phyloP scores from a whole-genome alignment of 2,113 vertebrate genomes.

The Solea solea region DNA sequence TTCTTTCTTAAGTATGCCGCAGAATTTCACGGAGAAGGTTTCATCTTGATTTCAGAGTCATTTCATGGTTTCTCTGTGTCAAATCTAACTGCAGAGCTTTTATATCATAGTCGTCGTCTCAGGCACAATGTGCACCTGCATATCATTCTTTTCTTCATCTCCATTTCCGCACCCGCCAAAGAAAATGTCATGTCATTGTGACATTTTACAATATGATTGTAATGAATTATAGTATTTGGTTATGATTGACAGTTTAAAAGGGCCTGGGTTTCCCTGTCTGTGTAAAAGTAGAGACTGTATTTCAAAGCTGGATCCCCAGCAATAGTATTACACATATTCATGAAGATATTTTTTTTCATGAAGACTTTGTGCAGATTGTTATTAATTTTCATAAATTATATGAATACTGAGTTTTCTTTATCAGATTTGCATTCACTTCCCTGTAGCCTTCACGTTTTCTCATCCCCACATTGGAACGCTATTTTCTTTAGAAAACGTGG shows the following conservation, averaged over 20 bases:
- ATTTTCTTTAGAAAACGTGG: no score
- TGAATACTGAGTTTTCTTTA: not conserved
- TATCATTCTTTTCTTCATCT: not conserved
- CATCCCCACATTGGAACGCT: not conserved
- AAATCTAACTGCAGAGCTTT: not conserved
- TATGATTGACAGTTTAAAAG: not conserved
- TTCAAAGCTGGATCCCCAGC: not conserved
- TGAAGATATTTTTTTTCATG: not conserved
- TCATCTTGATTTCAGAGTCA: not conserved
- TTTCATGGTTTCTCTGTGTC: no score
- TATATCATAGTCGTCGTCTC: not conserved
- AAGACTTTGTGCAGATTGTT: not conserved
- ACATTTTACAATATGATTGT: slow-evolving; percentile 1
- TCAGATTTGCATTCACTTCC: not conserved
- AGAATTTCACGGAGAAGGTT: not conserved
- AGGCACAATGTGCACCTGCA: not conserved
- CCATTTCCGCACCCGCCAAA: not conserved
- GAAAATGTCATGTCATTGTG: not conserved
- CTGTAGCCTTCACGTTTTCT: no score
- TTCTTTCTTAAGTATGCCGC: not conserved
- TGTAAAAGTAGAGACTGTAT: not conserved
- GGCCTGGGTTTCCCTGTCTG: not conserved
- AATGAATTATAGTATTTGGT: not conserved
- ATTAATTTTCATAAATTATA: not conserved
- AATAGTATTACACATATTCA: not conserved